These are phyloP conservation scores for Diglossa cyanea DNA, from an alignment of 2,797 vertebrate species.

Conservation along the genomic window DNA sequence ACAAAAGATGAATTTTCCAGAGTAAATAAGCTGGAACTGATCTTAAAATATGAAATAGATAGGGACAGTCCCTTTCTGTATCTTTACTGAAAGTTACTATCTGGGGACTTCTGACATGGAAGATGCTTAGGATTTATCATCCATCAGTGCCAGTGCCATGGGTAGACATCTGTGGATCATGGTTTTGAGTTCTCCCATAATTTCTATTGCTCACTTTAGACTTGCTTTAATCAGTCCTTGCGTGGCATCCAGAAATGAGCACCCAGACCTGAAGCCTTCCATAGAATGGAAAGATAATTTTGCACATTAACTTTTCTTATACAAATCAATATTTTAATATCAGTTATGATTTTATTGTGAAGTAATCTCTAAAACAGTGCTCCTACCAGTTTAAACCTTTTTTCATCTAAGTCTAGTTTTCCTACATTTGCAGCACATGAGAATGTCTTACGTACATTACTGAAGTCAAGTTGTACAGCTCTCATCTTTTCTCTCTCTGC, in stretches of 20 bases:
- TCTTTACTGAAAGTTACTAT: not conserved
- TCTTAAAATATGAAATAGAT: not conserved
- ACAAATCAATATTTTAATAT: not conserved
- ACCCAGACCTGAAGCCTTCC: not conserved
- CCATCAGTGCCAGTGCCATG: not conserved
- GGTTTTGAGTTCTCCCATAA: not conserved
- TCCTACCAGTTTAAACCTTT: not conserved
- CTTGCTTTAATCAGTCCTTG: not conserved
- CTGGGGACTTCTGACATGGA: not conserved
- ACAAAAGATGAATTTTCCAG: not conserved
- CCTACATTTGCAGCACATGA: not conserved
- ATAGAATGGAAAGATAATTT: not conserved
- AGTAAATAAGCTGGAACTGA: not conserved
- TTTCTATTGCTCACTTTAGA: not conserved
- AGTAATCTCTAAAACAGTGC: not conserved
- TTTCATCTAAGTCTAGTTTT: not conserved
- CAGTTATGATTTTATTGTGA: not conserved
- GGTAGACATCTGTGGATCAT: not conserved
- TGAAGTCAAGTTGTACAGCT: not conserved
- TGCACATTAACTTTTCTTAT: not conserved
- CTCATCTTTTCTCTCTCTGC: not conserved
- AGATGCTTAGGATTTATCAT: not conserved
- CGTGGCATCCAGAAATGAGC: not conserved
- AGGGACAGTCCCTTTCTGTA: not conserved
- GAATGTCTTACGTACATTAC: accelerated